Conservation (phyloP, 1,140 invertebrate species). For the Diachasma alloeum region DNA sequence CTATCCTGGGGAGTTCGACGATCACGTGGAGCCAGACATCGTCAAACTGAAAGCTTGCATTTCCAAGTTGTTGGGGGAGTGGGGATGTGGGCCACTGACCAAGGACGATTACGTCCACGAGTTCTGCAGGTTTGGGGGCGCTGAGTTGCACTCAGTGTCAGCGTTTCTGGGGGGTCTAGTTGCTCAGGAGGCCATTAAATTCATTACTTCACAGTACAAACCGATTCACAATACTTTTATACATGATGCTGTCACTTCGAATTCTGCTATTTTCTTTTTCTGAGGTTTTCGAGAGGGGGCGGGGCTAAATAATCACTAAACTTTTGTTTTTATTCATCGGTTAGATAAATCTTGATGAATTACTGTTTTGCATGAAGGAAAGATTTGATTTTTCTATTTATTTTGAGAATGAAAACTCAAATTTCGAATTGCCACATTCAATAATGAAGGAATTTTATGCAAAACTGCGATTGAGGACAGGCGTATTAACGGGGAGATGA, state of each 20-base stretch:
- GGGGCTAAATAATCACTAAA: too few relatives aligned
- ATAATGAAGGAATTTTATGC: too few relatives aligned
- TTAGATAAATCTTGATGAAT: too few relatives aligned
- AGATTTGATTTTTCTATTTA: too few relatives aligned
- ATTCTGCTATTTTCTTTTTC: slow-evolving; percentile 79
- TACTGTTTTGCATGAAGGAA: too few relatives aligned
- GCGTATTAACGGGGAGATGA: too few relatives aligned
- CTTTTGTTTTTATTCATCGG: too few relatives aligned
- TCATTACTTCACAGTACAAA: slow-evolving; percentile 96
- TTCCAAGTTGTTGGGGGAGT: slow-evolving; percentile 84
- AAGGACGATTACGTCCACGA: slow-evolving; percentile 97
- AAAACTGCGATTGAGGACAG: too few relatives aligned
- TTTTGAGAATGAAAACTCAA: too few relatives aligned
- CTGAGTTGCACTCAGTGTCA: slow-evolving; percentile 95
- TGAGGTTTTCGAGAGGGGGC: slow-evolving; percentile 38
- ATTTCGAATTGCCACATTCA: too few relatives aligned
- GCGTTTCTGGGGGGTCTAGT: slow-evolving; percentile 91
- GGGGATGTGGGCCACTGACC: slow-evolving; percentile 79
- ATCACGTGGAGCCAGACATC: slow-evolving; percentile 90
- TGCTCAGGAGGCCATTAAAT: slow-evolving; percentile 96
- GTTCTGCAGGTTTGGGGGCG: slow-evolving; percentile 92
- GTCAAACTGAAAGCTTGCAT: slow-evolving; percentile 83
- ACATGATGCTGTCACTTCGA: slow-evolving; percentile 92
- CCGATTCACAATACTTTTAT: slow-evolving; percentile 96
- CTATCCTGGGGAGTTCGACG: slow-evolving; percentile 89